Evolutionary conservation across 2,797 vertebrate genomes (phyloP), one percentile per base, ranked within the genome.

Genomic region (Myotis vivesi): DNA sequence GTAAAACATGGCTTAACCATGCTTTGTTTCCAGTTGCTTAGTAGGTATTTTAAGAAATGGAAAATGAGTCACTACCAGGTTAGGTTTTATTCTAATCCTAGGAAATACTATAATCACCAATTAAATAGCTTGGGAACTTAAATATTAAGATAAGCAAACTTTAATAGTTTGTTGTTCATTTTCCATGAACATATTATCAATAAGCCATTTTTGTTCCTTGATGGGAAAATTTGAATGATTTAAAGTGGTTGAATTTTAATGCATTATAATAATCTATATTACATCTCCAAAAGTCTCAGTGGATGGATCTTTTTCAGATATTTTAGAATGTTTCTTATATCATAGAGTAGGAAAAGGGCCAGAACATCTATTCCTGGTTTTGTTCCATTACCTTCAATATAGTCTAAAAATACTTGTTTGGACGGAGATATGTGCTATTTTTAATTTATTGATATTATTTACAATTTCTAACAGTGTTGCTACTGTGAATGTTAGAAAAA

Each of bases 261-360:
- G 23, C 49, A 81, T n/a, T 73, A 38, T 73, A 38, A 30, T 36
- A 68, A 77, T 59, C 19, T 49, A 8, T 55, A 33, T 76, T 41
- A 44, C 2, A 33, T 2, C 30, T 69, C n/a, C 3, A 23, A 86
- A 72, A 15, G 41, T 89, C 30, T 84, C 49, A 69, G 12, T 46
- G 46, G 46, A 46, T 89, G 11, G 2, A 57, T 83, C 9, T 64
- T 33, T 86, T 93, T 81, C 16, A 55, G 46, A n/a, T 17, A 73
- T 62, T 92, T 96, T 87, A 46, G 19, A 86, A 57, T 92, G 20
- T 64, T 82, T 95, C 33, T 75, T 87, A 84, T 59, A 38, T 66
- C 7, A 5, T 76, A 64, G 16, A 41, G 2, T 81, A 68, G 84
- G 23, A 79, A 90, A 75, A 68, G 36, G 4, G 0, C 23, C n/a